Evolutionary conservation across 2,888 invertebrate genomes (phyloP), one percentile per base, ranked within the genome.

Genomic region (Tortricodes alternella): DNA sequence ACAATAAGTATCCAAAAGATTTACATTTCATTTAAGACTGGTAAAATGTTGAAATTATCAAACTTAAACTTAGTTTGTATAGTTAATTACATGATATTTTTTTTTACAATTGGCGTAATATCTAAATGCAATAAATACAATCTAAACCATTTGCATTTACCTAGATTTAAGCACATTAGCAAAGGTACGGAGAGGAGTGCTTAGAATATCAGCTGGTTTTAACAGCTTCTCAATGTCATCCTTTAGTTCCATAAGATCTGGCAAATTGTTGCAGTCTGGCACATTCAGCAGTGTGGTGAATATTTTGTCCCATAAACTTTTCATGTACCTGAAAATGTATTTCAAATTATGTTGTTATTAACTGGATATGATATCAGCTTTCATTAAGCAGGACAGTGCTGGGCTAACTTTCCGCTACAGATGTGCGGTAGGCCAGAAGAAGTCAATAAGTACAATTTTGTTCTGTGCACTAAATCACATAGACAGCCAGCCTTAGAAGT

Each of bases 251-350:
- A 91, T 79, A 64, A 97, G 86, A 76, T 96, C 94, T 0, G 97
- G 97, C 80, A 96, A 89, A 60, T 93, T 92, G 52, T 93, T 92
- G 75, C 96, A 96, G 58, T 95, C 94, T 16, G 94, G 94, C 56
- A 97, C 92, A 85, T 98, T 98, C 52, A 98, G 89, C 61, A 98
- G 85, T 24, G 93, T 92, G 32, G 94, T 93, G 78, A 98, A 97
- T 74, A 97, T 94, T 63, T 93, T 93, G 68, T 94, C 94, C 97
- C 97, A 97, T 57, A 95, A 85, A 59, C 92, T 92, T 59, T 94
- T 93, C 80, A 94, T 92, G 76, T 95, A 95, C 85, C 94, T 94
- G 77, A 32, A 85, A 85, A 52, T 24, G 18, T 38, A 50, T n/a
- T n/a, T n/a, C n/a, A n/a, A n/a, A n/a, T n/a, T n/a, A n/a, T n/a